These are phyloP conservation scores for Mythimna loreyi DNA, from an alignment of 2,888 invertebrate genomes.

Conservation along the genomic window DNA sequence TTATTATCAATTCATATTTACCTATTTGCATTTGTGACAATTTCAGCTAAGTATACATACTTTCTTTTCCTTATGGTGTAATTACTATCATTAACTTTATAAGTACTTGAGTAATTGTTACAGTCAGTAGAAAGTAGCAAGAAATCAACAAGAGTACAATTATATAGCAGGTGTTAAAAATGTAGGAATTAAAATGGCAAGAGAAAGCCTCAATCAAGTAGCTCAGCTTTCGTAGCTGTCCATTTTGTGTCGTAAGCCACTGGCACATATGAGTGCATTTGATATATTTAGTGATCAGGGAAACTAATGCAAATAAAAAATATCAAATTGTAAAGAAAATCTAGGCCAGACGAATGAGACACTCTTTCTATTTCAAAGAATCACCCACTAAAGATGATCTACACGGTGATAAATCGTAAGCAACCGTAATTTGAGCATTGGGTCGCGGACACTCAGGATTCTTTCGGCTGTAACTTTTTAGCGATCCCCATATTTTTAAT, in stretches of 20 bases:
- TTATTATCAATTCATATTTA: constrained; percentile 26
- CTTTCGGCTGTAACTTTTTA: not conserved
- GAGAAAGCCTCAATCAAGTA: too few relatives aligned
- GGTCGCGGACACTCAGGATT: not conserved
- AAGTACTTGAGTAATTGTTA: constrained; percentile 10
- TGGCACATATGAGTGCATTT: too few relatives aligned
- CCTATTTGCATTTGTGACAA: constrained; percentile 13
- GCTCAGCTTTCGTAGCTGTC: too few relatives aligned
- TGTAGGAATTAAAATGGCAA: too few relatives aligned
- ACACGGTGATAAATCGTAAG: not conserved
- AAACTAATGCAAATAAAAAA: too few relatives aligned
- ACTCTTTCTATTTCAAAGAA: too few relatives aligned
- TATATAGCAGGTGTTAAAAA: constrained; percentile 6
- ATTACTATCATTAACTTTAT: constrained; percentile 8
- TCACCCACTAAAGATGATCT: not conserved
- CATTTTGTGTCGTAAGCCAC: too few relatives aligned
- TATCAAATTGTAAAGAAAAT: too few relatives aligned
- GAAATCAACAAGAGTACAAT: constrained; percentile 21
- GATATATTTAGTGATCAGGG: too few relatives aligned
- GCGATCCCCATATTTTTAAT: not conserved
- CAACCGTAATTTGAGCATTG: not conserved
- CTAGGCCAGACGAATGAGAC: too few relatives aligned
- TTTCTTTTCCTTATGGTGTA: not conserved
- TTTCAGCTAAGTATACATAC: constrained; percentile 16
- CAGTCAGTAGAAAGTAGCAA: not conserved